A percentile compares a stretch with the other conserved stretches of the same genome.
phyloP scores from a whole-genome alignment of 2,797 vertebrate species.

The Helarctos malayanus region DNA sequence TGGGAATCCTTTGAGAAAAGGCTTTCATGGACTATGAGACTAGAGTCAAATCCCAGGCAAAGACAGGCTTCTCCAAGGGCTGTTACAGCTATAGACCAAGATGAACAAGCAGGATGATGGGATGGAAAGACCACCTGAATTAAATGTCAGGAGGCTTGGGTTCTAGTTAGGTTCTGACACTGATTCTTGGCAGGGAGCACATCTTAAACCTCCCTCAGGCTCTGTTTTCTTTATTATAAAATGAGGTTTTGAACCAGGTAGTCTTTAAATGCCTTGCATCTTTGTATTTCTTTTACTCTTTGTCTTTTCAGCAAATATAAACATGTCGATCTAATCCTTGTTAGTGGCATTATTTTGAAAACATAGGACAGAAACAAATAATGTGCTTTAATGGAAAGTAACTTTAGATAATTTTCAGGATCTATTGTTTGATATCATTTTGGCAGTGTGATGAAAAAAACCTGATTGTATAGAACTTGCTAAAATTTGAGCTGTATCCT shows the following conservation, averaged over 20 bases:
- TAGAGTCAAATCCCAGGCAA: background rate
- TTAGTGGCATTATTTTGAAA: slow-evolving; percentile 17
- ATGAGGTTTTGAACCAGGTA: background rate
- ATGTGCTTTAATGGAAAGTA: background rate
- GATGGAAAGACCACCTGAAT: background rate
- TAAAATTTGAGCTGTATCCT: background rate
- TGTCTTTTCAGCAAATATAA: background rate
- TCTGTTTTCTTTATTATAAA: background rate
- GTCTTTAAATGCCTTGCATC: background rate
- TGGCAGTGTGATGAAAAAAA: background rate
- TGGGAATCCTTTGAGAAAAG: background rate
- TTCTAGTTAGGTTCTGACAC: background rate
- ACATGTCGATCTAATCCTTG: background rate
- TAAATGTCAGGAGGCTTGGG: background rate
- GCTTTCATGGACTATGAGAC: background rate
- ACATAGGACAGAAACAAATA: background rate
- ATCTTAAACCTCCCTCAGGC: background rate
- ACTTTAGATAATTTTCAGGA: background rate
- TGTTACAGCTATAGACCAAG: background rate
- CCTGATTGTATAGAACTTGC: background rate
- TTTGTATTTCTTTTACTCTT: background rate
- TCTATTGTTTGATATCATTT: background rate
- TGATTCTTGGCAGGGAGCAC: background rate
- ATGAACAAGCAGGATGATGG: background rate
- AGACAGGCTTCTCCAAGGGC: background rate